Evolutionary conservation across 2,113 vertebrate species (phyloP).

Genomic region (Colistium nudipinnis): DNA sequence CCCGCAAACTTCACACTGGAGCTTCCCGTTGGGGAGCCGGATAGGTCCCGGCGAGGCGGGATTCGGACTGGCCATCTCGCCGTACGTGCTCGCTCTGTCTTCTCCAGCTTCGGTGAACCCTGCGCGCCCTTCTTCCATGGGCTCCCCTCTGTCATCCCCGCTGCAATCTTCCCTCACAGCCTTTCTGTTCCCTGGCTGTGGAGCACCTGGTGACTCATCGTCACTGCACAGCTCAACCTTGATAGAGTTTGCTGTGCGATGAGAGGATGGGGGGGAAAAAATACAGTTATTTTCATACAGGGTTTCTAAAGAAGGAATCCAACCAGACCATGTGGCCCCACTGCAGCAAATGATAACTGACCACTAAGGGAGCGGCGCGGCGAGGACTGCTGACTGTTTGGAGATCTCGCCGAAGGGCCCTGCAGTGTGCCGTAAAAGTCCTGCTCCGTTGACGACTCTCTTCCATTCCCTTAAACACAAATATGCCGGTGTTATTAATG

Average conservation of each 20-base stretch:
- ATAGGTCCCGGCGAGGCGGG: slow-evolving; percentile 90
- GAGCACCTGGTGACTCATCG: slow-evolving; percentile 86
- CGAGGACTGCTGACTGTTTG: slow-evolving; percentile 93
- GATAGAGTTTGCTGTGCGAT: slow-evolving; percentile 89
- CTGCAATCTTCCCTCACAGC: slow-evolving; percentile 70
- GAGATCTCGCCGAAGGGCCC: slow-evolving; percentile 87
- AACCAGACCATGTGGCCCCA: background rate
- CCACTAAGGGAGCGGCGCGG: slow-evolving; percentile 91
- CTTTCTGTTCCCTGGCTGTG: slow-evolving; percentile 83
- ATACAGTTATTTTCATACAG: slow-evolving; percentile 2
- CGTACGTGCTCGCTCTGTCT: slow-evolving; percentile 84
- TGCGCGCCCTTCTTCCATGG: slow-evolving; percentile 77
- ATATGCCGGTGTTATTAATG: slow-evolving; percentile 41
- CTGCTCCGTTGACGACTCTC: slow-evolving; percentile 92
- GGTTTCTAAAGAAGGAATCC: background rate
- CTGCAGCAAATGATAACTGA: slow-evolving; percentile 73
- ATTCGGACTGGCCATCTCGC: slow-evolving; percentile 84
- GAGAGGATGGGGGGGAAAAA: background rate
- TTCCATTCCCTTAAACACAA: slow-evolving; percentile 87
- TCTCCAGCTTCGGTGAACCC: slow-evolving; percentile 74
- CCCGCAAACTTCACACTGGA: slow-evolving; percentile 95
- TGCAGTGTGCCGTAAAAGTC: slow-evolving; percentile 88
- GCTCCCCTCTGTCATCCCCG: slow-evolving; percentile 81
- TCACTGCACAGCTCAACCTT: slow-evolving; percentile 97
- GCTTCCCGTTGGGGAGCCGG: slow-evolving; percentile 92